Percentiles rank a stretch among this genome's conserved stretches.
Evolutionary conservation across 2,113 vertebrate species (phyloP).

Genomic region (Clinocottus analis): DNA sequence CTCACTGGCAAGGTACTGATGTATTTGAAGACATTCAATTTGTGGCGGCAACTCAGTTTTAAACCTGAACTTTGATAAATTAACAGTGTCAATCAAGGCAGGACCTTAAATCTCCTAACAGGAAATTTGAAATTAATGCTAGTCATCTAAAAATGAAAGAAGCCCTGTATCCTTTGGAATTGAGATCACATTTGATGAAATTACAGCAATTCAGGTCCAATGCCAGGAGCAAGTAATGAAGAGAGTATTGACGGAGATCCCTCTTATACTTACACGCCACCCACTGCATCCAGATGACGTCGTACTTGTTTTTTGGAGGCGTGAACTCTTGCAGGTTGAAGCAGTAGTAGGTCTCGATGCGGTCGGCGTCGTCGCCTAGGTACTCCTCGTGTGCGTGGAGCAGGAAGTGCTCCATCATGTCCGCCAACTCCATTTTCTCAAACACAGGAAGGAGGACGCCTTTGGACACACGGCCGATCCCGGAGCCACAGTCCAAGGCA

Average conservation of each 20-base stretch:
- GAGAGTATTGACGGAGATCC: background rate
- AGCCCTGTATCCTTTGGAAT: background rate
- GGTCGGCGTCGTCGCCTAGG: conserved; percentile 85
- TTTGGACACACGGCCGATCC: conserved; percentile 94
- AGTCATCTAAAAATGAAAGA: background rate
- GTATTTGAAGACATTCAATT: too few relatives aligned
- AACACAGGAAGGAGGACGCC: conserved; percentile 93
- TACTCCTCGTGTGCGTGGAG: conserved; percentile 92
- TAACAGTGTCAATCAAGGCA: too few relatives aligned
- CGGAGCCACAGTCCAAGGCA: conserved; percentile 93
- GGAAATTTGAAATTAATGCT: background rate
- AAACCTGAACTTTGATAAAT: too few relatives aligned
- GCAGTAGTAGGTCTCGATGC: conserved; percentile 91
- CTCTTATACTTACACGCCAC: conserved; percentile 89
- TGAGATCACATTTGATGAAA: background rate
- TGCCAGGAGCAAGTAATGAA: background rate
- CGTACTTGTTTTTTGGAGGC: conserved; percentile 86
- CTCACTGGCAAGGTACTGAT: too few relatives aligned
- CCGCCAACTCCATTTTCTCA: conserved; percentile 90
- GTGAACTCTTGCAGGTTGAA: conserved; percentile 92
- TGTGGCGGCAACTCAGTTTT: too few relatives aligned
- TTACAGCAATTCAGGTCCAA: background rate
- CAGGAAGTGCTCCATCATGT: conserved; percentile 96
- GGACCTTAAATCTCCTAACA: background rate
- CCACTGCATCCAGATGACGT: conserved; percentile 99